Percentiles rank a stretch among this genome's conserved stretches.
phyloP scores from a whole-genome alignment of 1,140 invertebrate species.

The Drosophila oshimai region DNA sequence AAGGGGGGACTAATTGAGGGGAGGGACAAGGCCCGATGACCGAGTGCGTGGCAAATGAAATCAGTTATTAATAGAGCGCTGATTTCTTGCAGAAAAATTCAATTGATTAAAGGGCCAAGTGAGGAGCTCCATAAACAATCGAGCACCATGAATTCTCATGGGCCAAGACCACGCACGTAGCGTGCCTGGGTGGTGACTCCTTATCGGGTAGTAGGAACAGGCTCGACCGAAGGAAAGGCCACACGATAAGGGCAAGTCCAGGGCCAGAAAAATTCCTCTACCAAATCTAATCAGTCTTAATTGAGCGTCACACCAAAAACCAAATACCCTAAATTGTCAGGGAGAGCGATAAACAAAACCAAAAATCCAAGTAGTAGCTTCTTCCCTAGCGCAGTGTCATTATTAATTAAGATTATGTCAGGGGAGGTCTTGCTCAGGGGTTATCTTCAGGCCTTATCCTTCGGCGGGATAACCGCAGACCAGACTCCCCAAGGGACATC shows the following conservation, averaged over 20 bases:
- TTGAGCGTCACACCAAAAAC: conserved; percentile 48
- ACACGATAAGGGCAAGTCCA: conserved; percentile 51
- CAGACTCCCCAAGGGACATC: conserved; percentile 33
- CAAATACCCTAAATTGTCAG: conserved; percentile 6
- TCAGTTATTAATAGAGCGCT: conserved; percentile 69
- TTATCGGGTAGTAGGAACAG: conserved; percentile 42
- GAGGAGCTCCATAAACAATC: conserved; percentile 15
- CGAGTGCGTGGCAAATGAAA: conserved; percentile 49
- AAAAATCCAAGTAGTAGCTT: background rate
- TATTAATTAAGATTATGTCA: conserved; percentile 63
- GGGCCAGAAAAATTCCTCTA: conserved; percentile 6
- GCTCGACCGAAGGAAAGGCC: conserved; percentile 15
- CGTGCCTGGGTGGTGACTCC: conserved; percentile 4
- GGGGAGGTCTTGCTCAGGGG: conserved; percentile 42
- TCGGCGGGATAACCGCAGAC: background rate
- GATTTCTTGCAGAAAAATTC: conserved; percentile 60
- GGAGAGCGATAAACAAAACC: background rate
- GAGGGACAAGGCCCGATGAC: background rate
- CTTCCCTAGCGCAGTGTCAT: background rate
- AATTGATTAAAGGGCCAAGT: conserved; percentile 64
- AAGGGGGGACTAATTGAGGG: conserved; percentile 24
- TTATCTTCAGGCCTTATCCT: conserved; percentile 16
- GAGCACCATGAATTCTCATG: conserved; percentile 40
- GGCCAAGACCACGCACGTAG: conserved; percentile 40
- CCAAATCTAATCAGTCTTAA: conserved; percentile 67